Conservation (phyloP, 2,797 vertebrate genomes). For the Hipposideros larvatus region DNA sequence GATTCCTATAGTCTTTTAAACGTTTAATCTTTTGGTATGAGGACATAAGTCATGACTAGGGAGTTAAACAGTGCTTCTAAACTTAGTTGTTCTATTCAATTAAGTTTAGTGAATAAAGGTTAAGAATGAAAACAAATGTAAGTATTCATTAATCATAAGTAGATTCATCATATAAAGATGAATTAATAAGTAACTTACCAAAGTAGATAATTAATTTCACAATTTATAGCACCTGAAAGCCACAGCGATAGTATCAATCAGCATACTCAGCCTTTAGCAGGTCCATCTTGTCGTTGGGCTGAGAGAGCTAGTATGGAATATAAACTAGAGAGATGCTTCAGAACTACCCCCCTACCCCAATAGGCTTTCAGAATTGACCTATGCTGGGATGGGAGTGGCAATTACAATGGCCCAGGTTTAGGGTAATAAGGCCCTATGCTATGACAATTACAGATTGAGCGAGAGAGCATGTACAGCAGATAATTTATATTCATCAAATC, state of each 20-base stretch:
- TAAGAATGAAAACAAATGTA: slow-evolving; percentile 9
- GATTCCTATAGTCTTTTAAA: background rate
- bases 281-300: background rate
- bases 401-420: background rate
- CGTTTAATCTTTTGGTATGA: background rate
- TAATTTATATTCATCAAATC: background rate
- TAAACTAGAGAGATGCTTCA: background rate
- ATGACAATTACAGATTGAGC: background rate
- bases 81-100: background rate
- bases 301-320: background rate
- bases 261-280: background rate
- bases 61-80: background rate
- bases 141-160: slow-evolving; percentile 15
- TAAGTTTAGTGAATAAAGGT: background rate
- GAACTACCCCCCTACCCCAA: background rate
- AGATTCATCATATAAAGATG: background rate
- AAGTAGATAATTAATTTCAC: background rate
- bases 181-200: background rate
- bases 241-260: background rate
- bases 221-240: slow-evolving; percentile 12
- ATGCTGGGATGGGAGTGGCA: background rate
- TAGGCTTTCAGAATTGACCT: background rate
- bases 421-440: background rate
- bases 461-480: background rate
- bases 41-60: background rate